Percentiles rank a stretch among this genome's conserved stretches.
These are phyloP conservation scores for Pammene fasciana DNA, from an alignment of 2,888 invertebrate species.

Conservation along the genomic window DNA sequence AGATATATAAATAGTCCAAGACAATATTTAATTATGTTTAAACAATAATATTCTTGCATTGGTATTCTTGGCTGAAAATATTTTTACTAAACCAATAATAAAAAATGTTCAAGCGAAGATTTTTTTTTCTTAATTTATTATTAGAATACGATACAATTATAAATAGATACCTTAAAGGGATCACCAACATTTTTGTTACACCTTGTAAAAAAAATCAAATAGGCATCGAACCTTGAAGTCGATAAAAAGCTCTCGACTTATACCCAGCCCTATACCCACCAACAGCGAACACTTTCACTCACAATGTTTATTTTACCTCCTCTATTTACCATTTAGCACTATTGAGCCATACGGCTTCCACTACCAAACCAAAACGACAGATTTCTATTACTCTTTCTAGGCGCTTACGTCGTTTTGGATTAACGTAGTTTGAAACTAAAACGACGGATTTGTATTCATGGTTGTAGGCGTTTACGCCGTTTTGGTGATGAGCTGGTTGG, in stretches of 20 bases:
- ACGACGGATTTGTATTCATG: neutral
- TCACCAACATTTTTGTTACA: too few relatives aligned
- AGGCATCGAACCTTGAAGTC: neutral
- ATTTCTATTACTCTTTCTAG: neutral
- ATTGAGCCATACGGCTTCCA: constrained; percentile 5
- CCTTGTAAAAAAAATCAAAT: too few relatives aligned
- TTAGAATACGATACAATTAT: too few relatives aligned
- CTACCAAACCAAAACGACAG: neutral
- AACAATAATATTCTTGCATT: too few relatives aligned
- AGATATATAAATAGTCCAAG: too few relatives aligned
- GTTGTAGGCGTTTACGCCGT: neutral
- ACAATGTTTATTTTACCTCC: constrained; percentile 33
- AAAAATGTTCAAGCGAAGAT: too few relatives aligned
- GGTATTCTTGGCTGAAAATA: too few relatives aligned
- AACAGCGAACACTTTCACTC: constrained; percentile 55
- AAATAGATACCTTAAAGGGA: too few relatives aligned
- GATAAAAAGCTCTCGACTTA: neutral
- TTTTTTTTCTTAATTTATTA: too few relatives aligned
- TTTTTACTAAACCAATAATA: too few relatives aligned
- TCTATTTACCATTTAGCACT: constrained; percentile 43
- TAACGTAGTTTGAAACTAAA: neutral
- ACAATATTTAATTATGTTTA: too few relatives aligned
- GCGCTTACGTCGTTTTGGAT: neutral
- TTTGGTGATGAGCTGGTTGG: neutral
- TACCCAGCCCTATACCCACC: constrained; percentile 44